Conservation (phyloP, 2,113 vertebrate species). For the Rhinopomastus cyanomelas region DNA sequence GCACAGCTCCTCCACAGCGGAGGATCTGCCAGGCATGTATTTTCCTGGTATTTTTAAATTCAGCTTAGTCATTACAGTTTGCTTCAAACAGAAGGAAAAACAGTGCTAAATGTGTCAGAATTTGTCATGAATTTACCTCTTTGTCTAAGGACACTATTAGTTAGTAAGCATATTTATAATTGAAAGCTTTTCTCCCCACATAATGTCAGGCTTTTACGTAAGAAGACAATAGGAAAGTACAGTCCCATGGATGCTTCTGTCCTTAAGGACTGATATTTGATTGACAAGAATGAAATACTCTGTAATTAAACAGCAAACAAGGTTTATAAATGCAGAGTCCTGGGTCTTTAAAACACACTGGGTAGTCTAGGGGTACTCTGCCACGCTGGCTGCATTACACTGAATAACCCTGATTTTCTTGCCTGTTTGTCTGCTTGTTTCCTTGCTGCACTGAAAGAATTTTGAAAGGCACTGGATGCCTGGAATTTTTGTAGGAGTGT, state of each 20-base stretch:
- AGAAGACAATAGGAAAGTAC: background rate
- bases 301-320: background rate
- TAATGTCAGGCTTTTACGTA: accelerated
- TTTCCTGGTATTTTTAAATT: background rate
- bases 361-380: background rate
- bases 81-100: background rate
- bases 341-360: background rate
- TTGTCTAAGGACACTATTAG: background rate
- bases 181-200: background rate
- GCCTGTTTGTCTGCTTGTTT: background rate
- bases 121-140: background rate
- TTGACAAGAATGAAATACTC: background rate
- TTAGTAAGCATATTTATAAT: background rate
- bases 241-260: background rate
- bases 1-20: background rate
- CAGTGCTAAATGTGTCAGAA: background rate
- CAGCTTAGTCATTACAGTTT: background rate
- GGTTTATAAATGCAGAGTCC: background rate
- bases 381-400: background rate
- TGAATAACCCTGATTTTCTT: background rate
- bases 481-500: conserved; percentile 13
- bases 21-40: background rate
- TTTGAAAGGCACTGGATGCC: background rate
- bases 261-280: background rate
- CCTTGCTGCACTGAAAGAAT: background rate